phyloP scores from a whole-genome alignment of 1,140 invertebrate genomes.

The Drosophila tropicalis region DNA sequence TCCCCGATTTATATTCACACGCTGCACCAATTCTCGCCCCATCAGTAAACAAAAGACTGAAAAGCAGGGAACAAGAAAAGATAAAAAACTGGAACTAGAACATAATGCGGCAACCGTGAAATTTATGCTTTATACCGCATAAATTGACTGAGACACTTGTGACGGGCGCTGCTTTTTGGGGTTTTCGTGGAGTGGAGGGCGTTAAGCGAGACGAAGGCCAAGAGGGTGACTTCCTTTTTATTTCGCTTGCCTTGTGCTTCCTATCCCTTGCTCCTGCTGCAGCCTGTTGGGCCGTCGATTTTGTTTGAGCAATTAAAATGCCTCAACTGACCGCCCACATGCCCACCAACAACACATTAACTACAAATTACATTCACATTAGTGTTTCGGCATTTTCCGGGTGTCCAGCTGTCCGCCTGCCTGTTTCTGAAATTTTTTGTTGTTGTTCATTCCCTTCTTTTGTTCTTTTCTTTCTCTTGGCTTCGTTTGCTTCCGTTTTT shows the following conservation, averaged over 20 bases:
- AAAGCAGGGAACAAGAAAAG: constrained; percentile 10
- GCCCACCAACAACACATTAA: constrained; percentile 70
- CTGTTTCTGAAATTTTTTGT: constrained; percentile 17
- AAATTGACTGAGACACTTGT: constrained; percentile 36
- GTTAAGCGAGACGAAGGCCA: neutral
- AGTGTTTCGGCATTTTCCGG: constrained; percentile 72
- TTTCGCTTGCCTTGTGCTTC: neutral
- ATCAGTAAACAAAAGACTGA: constrained; percentile 1
- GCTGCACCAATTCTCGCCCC: constrained; percentile 2
- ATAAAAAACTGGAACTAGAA: constrained; percentile 22
- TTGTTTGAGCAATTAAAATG: constrained; percentile 72
- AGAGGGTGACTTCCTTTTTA: constrained; percentile 8
- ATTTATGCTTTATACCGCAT: constrained; percentile 33
- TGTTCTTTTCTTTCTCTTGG: constrained; percentile 28
- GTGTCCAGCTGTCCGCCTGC: constrained; percentile 19
- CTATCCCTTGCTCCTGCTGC: neutral
- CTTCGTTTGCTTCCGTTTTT: constrained; percentile 1
- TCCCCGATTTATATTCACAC: neutral
- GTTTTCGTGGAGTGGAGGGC: neutral
- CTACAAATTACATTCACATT: constrained; percentile 81
- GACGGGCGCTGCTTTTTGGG: constrained; percentile 30
- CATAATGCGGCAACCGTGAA: constrained; percentile 20
- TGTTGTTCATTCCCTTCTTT: constrained; percentile 22
- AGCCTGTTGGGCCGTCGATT: constrained; percentile 25
- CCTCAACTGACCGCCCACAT: constrained; percentile 38